Evolutionary conservation across 2,797 vertebrate genomes (phyloP).

Genomic region (Poecilia wingei): DNA sequence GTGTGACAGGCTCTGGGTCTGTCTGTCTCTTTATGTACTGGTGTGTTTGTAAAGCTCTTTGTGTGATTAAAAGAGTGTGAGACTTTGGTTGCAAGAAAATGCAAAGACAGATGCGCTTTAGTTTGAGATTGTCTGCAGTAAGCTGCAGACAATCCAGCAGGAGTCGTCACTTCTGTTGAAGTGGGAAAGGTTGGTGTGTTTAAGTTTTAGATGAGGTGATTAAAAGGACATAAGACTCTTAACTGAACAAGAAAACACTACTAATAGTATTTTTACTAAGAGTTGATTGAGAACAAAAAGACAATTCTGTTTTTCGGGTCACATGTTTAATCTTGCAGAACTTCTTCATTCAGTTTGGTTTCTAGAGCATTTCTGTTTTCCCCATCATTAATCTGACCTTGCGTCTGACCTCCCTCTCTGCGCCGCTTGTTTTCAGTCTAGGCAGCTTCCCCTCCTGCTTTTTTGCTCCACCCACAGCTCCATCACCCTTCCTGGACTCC

Average conservation of each 20-base stretch:
- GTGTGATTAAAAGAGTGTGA: slow-evolving; percentile 53
- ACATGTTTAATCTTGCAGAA: neutral
- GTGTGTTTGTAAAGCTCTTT: slow-evolving; percentile 52
- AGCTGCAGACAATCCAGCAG: slow-evolving; percentile 39
- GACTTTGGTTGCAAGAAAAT: slow-evolving; percentile 60
- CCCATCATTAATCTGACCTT: slow-evolving; percentile 58
- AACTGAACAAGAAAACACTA: slow-evolving; percentile 1
- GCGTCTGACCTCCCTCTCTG: slow-evolving; percentile 56
- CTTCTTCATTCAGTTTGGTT: slow-evolving; percentile 7
- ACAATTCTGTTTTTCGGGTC: neutral
- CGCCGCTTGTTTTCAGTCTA: slow-evolving; percentile 51
- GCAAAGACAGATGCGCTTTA: slow-evolving; percentile 54
- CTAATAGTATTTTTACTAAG: neutral
- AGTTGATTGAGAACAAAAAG: neutral
- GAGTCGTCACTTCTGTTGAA: neutral
- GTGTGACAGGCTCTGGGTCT: slow-evolving; percentile 35
- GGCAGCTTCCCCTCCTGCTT: slow-evolving; percentile 48
- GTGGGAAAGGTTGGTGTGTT: neutral
- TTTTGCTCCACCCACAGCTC: slow-evolving; percentile 28
- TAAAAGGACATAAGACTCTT: neutral
- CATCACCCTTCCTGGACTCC: slow-evolving; percentile 31
- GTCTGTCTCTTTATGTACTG: slow-evolving; percentile 11
- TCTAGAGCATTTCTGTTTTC: slow-evolving; percentile 64
- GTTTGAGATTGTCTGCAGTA: slow-evolving; percentile 25
- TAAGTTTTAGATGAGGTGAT: neutral